Evolutionary conservation across 1,140 invertebrate species (phyloP), one percentile per base, ranked within the genome.

Genomic region (Polypedilum pembai): DNA sequence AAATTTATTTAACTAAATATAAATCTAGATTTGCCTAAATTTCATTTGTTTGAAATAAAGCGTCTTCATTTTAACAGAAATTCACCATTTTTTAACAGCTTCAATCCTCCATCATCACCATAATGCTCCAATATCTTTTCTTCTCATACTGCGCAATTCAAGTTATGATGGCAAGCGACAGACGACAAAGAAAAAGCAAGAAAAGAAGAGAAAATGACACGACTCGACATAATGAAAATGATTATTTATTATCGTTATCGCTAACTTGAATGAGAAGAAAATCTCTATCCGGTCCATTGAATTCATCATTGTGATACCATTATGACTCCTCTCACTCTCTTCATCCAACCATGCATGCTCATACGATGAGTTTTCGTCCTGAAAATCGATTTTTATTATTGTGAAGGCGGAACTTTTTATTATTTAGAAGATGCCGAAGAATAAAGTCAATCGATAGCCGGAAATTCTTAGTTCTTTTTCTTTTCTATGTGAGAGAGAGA

Each of bases 201-300:
- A 56, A 15, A 56, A 56, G 10, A 56, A 15, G 45, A 56, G n/a
- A 56, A 56, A 15, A 17, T 12, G n/a, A 56, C 45, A 56, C 45
- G n/a, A 56, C 10, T 15, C 45, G n/a, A 56, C 10, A 17, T 56
- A 56, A 56, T 56, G 45, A 56, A 56, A 56, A 56, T 56, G 10
- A 56, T 56, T 56, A 56, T 56, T 56, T 56, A 33, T 33, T 33
- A 56, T 56, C 45, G 45, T 56, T 56, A 56, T 56, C 45, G 45
- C 45, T 15, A 56, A 56, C 10, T 15, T 12, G 45, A 56, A 56
- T 15, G n/a, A 17, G 10, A 17, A 56, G n/a, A 17, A 56, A 56
- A 56, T 56, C 45, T 56, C 45, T 17, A 56, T 56, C 45, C 45
- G 45, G 45, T 56, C 45, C 45, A 56, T 56, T 56, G 45, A 56